phyloP scores from a whole-genome alignment of 2,888 invertebrate species.

The Priapulus caudatus region DNA sequence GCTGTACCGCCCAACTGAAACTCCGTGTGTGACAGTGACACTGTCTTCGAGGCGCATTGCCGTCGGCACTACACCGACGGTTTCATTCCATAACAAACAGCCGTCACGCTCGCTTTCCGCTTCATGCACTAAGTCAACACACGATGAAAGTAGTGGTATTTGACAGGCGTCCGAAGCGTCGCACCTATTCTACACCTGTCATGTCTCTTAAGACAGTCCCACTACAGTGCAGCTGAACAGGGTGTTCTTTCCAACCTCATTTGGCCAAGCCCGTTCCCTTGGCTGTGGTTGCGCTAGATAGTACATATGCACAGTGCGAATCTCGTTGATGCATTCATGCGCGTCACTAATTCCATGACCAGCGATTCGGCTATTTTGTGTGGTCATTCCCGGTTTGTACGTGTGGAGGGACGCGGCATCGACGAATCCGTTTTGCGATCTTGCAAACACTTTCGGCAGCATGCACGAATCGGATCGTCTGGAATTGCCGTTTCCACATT shows the following conservation, averaged over 20 bases:
- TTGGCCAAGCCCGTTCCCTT: conserved; percentile 49
- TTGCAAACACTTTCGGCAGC: too few relatives aligned
- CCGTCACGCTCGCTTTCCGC: conserved; percentile 32
- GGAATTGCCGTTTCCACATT: too few relatives aligned
- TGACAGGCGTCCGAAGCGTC: conserved; percentile 32
- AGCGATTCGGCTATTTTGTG: conserved; percentile 47
- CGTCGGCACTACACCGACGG: too few relatives aligned
- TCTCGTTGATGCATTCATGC: conserved; percentile 52
- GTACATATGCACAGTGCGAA: conserved; percentile 48
- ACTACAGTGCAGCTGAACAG: conserved; percentile 44
- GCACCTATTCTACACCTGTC: conserved; percentile 39
- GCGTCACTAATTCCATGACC: conserved; percentile 51
- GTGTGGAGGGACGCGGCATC: too few relatives aligned
- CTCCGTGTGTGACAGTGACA: conserved; percentile 52
- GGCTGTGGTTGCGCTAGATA: conserved; percentile 52
- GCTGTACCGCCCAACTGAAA: conserved; percentile 56
- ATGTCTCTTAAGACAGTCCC: conserved; percentile 46
- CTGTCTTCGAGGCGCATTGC: conserved; percentile 49
- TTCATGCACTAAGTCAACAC: conserved; percentile 46
- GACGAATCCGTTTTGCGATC: too few relatives aligned
- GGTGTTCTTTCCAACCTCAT: conserved; percentile 60
- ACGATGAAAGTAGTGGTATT: conserved; percentile 47
- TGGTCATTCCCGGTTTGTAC: too few relatives aligned
- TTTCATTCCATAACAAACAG: conserved; percentile 37
- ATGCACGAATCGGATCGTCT: too few relatives aligned